These are phyloP conservation scores for Vulpes vulpes DNA, from an alignment of 2,113 vertebrate genomes.

Conservation along the genomic window DNA sequence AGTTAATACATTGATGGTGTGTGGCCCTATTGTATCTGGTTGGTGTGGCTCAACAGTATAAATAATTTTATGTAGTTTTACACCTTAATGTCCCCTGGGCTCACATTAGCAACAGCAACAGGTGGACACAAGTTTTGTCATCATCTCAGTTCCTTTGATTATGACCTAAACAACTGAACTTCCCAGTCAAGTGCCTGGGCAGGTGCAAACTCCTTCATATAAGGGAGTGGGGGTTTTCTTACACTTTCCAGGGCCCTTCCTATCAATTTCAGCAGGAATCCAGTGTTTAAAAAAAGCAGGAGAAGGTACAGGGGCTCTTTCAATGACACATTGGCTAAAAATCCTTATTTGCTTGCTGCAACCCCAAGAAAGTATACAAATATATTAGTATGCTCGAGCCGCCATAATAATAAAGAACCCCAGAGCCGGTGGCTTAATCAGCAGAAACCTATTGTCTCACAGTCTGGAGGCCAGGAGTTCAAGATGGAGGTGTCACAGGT, in stretches of 20 bases:
- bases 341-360: neutral
- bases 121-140: neutral
- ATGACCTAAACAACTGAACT: neutral
- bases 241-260: neutral
- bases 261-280: neutral
- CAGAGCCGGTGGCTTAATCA: neutral
- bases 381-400: fast-evolving
- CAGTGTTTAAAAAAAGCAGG: neutral
- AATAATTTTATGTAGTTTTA: neutral
- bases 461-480: neutral
- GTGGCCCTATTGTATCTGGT: neutral
- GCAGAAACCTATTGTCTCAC: fast-evolving
- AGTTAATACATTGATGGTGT: neutral
- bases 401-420: neutral
- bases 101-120: neutral
- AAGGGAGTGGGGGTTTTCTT: neutral
- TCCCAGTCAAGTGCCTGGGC: neutral
- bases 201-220: neutral
- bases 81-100: neutral
- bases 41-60: neutral
- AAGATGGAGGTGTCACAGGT: neutral
- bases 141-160: neutral
- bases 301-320: neutral
- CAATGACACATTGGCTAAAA: neutral
- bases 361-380: fast-evolving